phyloP scores from a whole-genome alignment of 2,888 invertebrate species.

The Oscheius sp. region DNA sequence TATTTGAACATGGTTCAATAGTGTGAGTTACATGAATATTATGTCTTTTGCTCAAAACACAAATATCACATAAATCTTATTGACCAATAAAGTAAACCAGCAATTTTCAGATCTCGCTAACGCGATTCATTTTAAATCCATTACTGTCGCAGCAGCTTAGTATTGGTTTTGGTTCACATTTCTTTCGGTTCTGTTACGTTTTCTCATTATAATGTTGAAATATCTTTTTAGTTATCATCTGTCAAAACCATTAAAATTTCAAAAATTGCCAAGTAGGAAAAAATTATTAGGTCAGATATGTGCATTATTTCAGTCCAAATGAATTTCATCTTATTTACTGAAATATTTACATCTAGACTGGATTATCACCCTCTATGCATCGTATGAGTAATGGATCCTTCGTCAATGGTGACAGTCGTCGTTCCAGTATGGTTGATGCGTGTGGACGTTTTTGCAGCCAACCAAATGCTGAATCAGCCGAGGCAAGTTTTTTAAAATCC shows the following conservation, averaged over 20 bases:
- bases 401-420: conserved; percentile 48
- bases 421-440: conserved; percentile 61
- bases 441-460: conserved; percentile 61
- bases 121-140: too few species aligned
- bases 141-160: too few species aligned
- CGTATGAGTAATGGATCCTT: conserved; percentile 30
- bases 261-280: background rate
- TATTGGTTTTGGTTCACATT: too few species aligned
- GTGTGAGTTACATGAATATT: background rate
- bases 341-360: conserved; percentile 20
- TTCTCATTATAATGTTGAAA: too few species aligned
- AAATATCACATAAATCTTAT: conserved; percentile 13
- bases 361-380: conserved; percentile 33
- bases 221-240: too few species aligned
- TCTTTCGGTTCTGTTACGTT: too few species aligned
- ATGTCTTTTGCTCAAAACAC: background rate
- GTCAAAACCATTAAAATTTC: too few species aligned
- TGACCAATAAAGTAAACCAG: conserved; percentile 1
- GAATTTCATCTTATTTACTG: background rate
- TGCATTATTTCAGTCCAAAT: too few species aligned
- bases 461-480: conserved; percentile 58
- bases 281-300: background rate
- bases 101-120: conserved; percentile 10
- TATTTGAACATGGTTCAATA: too few species aligned
- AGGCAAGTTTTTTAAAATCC: conserved; percentile 33